Evolutionary conservation across 2,113 vertebrate genomes (phyloP).

Genomic region (Saccopteryx bilineata): DNA sequence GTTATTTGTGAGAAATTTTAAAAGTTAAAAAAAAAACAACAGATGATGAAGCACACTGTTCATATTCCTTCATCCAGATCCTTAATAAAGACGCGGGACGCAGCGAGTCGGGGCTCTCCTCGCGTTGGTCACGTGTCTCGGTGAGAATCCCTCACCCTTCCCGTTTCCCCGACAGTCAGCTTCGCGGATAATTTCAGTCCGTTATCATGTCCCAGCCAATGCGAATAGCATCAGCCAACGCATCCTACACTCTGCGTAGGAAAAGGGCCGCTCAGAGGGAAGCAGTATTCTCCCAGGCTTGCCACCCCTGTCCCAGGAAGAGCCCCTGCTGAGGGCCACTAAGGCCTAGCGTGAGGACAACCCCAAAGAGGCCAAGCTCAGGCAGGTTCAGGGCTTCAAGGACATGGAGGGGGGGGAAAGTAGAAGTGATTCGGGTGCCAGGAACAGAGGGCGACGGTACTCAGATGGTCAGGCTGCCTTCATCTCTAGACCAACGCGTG

Average conservation of each 20-base stretch:
- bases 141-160: not conserved
- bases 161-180: not conserved
- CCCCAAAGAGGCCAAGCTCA: not conserved
- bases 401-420: not conserved
- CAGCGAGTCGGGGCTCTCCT: not conserved
- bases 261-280: not conserved
- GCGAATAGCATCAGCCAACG: not conserved
- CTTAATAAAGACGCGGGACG: constrained; percentile 43
- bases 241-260: not conserved
- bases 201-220: constrained; percentile 52
- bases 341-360: not conserved
- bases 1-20: constrained; percentile 31
- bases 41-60: constrained; percentile 16
- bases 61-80: constrained; percentile 18
- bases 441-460: not conserved
- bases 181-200: not conserved
- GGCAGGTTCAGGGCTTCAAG: not conserved
- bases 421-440: not conserved
- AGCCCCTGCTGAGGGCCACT: not conserved
- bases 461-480: not conserved
- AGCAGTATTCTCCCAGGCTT: not conserved
- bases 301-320: not conserved
- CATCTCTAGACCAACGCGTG: too few relatives aligned
- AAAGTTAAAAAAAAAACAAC: constrained; percentile 8
- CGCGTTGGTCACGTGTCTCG: not conserved